These are phyloP conservation scores for Drosophila tsacasi DNA, from an alignment of 1,140 invertebrate species.

Conservation along the genomic window DNA sequence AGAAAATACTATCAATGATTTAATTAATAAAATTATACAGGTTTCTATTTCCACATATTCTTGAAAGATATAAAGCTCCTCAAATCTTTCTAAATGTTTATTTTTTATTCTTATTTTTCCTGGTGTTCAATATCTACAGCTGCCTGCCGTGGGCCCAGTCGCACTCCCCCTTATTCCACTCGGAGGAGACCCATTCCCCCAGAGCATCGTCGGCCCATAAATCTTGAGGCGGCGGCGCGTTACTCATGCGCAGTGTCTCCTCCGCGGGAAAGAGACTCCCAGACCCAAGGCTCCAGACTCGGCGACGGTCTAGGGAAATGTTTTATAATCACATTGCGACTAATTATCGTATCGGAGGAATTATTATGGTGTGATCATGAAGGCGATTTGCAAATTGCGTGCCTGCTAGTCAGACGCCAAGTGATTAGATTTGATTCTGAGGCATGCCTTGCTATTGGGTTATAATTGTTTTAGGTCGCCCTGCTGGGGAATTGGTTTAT, in stretches of 20 bases:
- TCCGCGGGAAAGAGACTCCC: slow-evolving; percentile 10
- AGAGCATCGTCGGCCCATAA: slow-evolving; percentile 48
- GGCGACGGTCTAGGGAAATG: slow-evolving; percentile 43
- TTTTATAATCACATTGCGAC: slow-evolving; percentile 82
- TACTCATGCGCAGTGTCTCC: slow-evolving; percentile 74
- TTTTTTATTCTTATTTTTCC: neutral
- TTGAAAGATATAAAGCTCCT: no score
- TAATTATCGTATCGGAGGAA: slow-evolving; percentile 80
- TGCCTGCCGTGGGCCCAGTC: neutral
- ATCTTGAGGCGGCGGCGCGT: slow-evolving; percentile 71
- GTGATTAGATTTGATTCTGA: slow-evolving; percentile 50
- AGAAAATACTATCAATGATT: no score
- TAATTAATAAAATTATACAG: neutral
- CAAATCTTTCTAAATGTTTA: neutral
- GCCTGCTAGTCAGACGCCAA: slow-evolving; percentile 38
- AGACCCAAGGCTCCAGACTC: neutral
- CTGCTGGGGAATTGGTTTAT: neutral
- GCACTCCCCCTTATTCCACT: neutral
- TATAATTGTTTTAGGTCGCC: neutral
- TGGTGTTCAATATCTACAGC: slow-evolving; percentile 10
- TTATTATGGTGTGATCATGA: slow-evolving; percentile 69
- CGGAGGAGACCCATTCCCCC: slow-evolving; percentile 4
- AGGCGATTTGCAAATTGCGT: slow-evolving; percentile 70
- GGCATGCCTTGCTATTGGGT: neutral
- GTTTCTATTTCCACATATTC: neutral